Evolutionary conservation across 2,888 invertebrate genomes (phyloP).

Genomic region (Aleiodes alternator): DNA sequence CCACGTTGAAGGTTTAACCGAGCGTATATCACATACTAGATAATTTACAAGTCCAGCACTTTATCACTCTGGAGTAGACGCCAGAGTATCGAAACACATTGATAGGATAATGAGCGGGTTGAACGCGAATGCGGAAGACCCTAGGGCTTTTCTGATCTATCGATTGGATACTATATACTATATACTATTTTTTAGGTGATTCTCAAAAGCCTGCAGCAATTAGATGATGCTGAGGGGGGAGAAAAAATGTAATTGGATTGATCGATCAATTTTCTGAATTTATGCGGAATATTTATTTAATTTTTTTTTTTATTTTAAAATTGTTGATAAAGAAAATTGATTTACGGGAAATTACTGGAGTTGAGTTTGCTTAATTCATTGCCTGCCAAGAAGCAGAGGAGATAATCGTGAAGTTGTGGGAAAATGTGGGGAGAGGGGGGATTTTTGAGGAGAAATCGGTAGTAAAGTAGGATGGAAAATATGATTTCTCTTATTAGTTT

Average conservation of each 20-base stretch:
- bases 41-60: conserved; percentile 58
- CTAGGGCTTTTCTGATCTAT: conserved; percentile 24
- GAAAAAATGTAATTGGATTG: conserved; percentile 15
- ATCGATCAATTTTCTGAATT: conserved; percentile 27
- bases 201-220: neutral
- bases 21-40: conserved; percentile 34
- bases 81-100: conserved; percentile 51
- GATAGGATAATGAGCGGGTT: conserved; percentile 57
- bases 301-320: neutral
- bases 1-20: conserved; percentile 20
- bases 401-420: too few relatives aligned
- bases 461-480: too few relatives aligned
- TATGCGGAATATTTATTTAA: neutral
- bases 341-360: too few relatives aligned
- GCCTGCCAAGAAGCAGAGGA: too few relatives aligned
- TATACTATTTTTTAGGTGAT: conserved; percentile 21
- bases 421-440: too few relatives aligned
- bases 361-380: too few relatives aligned
- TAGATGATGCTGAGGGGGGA: neutral
- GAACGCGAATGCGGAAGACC: conserved; percentile 56
- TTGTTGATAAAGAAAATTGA: too few relatives aligned
- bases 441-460: too few relatives aligned
- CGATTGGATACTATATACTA: conserved; percentile 40
- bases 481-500: too few relatives aligned
- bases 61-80: conserved; percentile 53